A percentile compares a stretch with the other conserved stretches of the same genome.
These are phyloP conservation scores for Patella ulyssiponensis DNA, from an alignment of 2,888 invertebrate species.

Conservation along the genomic window DNA sequence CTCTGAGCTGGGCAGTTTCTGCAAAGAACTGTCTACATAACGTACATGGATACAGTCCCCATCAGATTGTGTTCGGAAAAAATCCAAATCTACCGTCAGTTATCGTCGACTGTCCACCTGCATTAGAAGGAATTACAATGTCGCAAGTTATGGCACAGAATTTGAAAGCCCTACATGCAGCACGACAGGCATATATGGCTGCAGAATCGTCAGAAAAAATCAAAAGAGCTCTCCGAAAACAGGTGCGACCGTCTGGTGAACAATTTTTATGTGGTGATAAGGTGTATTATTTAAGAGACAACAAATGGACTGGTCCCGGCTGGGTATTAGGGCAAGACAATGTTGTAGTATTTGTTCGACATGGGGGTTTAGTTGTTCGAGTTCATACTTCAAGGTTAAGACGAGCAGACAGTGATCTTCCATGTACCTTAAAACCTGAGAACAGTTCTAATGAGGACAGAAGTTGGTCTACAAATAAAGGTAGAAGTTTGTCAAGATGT, in stretches of 20 bases:
- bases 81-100: constrained; percentile 36
- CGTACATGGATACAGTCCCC: constrained; percentile 35
- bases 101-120: constrained; percentile 19
- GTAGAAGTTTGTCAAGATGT: too few species aligned
- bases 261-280: constrained; percentile 24
- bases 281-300: constrained; percentile 39
- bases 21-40: constrained; percentile 29
- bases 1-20: constrained; percentile 23
- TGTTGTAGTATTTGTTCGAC: constrained; percentile 41
- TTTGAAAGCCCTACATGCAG: constrained; percentile 17
- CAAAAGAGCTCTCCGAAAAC: constrained; percentile 29
- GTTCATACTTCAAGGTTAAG: constrained; percentile 35
- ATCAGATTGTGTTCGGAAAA: constrained; percentile 35
- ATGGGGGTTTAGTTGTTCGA: constrained; percentile 37
- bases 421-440: constrained; percentile 9
- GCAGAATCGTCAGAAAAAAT: constrained; percentile 38
- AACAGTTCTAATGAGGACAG: constrained; percentile 2
- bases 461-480: too few species aligned
- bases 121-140: constrained; percentile 28
- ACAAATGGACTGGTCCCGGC: constrained; percentile 41
- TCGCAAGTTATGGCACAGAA: not conserved
- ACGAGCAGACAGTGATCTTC: not conserved
- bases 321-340: constrained; percentile 41
- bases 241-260: constrained; percentile 24
- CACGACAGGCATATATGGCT: constrained; percentile 28